Evolutionary conservation across 2,113 vertebrate genomes (phyloP).

Genomic region (Willisornis vidua): DNA sequence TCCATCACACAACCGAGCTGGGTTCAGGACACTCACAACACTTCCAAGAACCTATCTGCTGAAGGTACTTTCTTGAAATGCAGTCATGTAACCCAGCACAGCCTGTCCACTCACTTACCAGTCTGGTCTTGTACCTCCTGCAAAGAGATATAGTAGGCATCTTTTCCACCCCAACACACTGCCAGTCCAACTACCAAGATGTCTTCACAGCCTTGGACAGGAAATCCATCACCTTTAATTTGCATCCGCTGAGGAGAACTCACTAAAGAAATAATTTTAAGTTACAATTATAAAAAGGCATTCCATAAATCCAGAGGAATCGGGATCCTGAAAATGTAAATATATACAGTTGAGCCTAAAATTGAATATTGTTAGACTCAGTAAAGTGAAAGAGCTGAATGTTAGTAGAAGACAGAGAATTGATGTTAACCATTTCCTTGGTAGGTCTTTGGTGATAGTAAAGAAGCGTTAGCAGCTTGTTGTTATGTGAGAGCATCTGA

Average conservation of each 20-base stretch:
- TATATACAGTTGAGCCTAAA: neutral
- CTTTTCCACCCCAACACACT: constrained; percentile 93
- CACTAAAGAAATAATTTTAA: constrained; percentile 54
- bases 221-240: constrained; percentile 79
- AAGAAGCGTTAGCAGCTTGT: neutral
- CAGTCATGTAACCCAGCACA: neutral
- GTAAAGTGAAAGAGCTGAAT: neutral
- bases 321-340: neutral
- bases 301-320: neutral
- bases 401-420: neutral
- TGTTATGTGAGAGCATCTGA: neutral
- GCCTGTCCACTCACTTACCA: constrained; percentile 72
- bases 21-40: neutral
- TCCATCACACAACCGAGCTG: neutral
- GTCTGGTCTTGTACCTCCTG: constrained; percentile 80
- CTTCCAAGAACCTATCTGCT: neutral
- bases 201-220: constrained; percentile 78
- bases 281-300: neutral
- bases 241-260: constrained; percentile 11
- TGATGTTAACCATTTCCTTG: neutral
- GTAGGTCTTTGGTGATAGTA: neutral
- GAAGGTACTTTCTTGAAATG: neutral
- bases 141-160: constrained; percentile 93
- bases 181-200: constrained; percentile 87
- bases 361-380: neutral